A percentile compares a stretch with the other conserved stretches of the same genome.
These are phyloP conservation scores for Corythornis vintsioides DNA, from an alignment of 2,113 vertebrate genomes.

Conservation along the genomic window DNA sequence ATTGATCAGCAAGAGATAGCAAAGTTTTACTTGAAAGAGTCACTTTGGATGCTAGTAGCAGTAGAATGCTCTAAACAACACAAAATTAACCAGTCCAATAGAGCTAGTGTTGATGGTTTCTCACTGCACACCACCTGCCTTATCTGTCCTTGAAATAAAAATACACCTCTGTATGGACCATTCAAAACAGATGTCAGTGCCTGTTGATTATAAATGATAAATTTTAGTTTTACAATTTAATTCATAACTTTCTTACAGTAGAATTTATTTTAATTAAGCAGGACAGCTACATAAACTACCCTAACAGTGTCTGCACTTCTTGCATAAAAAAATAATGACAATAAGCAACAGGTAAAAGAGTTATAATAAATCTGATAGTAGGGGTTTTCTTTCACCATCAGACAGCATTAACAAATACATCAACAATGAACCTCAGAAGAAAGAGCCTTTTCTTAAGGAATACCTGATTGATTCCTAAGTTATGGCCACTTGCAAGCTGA, in stretches of 20 bases:
- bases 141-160: background rate
- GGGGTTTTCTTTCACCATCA: background rate
- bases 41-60: background rate
- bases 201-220: background rate
- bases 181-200: background rate
- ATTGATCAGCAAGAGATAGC: background rate
- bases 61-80: background rate
- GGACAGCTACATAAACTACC: background rate
- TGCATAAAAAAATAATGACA: background rate
- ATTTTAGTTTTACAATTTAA: background rate
- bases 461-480: background rate
- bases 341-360: background rate
- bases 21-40: background rate
- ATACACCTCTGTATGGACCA: accelerated
- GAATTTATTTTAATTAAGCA: background rate
- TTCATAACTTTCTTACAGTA: background rate
- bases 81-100: background rate
- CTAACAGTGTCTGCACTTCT: background rate
- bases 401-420: background rate
- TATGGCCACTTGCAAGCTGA: background rate
- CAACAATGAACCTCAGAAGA: background rate
- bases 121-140: background rate
- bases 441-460: background rate
- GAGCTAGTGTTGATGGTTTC: background rate
- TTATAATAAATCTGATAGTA: background rate